These are phyloP conservation scores for Fopius arisanus DNA, from an alignment of 1,140 invertebrate genomes.

Conservation along the genomic window DNA sequence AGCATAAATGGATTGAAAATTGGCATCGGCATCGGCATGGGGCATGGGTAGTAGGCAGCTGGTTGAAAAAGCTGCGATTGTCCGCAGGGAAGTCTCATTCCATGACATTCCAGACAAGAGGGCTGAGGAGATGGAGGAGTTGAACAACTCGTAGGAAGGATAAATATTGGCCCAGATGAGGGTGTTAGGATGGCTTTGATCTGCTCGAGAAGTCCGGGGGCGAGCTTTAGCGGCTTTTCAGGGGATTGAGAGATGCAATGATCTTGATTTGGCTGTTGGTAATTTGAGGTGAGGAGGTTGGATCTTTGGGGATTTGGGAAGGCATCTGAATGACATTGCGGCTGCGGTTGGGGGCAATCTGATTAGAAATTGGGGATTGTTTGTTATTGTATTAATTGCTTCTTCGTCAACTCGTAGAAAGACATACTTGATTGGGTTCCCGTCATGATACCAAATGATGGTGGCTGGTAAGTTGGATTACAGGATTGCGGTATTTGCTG, in stretches of 20 bases:
- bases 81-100: constrained; percentile 23
- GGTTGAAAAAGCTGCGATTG: constrained; percentile 29
- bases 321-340: constrained; percentile 5
- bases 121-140: neutral
- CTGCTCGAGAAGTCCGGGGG: constrained; percentile 48
- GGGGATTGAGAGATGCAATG: constrained; percentile 1
- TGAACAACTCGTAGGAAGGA: constrained; percentile 46
- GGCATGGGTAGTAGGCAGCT: constrained; percentile 40
- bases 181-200: constrained; percentile 41
- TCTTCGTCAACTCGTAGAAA: no score
- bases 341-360: neutral
- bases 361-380: neutral
- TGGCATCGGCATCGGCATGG: constrained; percentile 36
- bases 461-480: neutral
- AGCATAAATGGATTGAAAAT: constrained; percentile 26
- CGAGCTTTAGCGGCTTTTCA: constrained; percentile 21
- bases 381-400: neutral
- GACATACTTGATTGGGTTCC: neutral
- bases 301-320: neutral
- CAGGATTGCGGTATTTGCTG: constrained; percentile 31
- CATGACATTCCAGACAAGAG: constrained; percentile 19
- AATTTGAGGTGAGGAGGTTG: neutral
- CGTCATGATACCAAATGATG: constrained; percentile 39
- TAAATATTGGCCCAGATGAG: constrained; percentile 50
- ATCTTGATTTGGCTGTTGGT: neutral